Percentiles rank a stretch among this genome's conserved stretches.
Evolutionary conservation across 2,797 vertebrate species (phyloP).

Genomic region (Gymnocypris eckloni): DNA sequence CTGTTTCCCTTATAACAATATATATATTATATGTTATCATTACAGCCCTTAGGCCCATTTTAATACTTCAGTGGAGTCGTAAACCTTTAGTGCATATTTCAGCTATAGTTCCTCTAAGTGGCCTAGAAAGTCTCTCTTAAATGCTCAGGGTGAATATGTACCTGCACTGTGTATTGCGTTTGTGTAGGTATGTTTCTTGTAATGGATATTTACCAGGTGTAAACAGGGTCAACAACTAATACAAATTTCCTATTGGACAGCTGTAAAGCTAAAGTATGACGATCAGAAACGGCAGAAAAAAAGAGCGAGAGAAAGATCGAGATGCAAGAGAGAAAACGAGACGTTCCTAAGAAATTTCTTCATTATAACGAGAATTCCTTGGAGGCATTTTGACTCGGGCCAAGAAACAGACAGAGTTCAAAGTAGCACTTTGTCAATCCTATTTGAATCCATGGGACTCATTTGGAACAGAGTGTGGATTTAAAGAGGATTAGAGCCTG

Average conservation of each 20-base stretch:
- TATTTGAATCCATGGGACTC: conserved; percentile 52
- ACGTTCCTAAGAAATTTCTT: conserved; percentile 9
- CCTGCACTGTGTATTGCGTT: background rate
- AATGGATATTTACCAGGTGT: background rate
- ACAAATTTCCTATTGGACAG: background rate
- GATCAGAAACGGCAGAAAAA: background rate
- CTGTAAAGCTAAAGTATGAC: background rate
- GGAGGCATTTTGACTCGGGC: conserved; percentile 31
- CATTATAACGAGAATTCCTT: conserved; percentile 24
- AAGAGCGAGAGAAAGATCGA: background rate
- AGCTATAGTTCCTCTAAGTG: conserved; percentile 19
- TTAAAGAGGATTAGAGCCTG: conserved; percentile 56
- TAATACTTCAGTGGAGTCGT: background rate
- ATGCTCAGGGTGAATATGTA: conserved; percentile 1
- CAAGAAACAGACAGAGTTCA: conserved; percentile 42
- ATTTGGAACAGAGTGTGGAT: conserved; percentile 47
- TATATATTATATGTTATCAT: too few relatives aligned
- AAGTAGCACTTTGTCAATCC: conserved; percentile 52
- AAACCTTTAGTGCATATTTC: conserved; percentile 8
- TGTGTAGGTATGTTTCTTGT: background rate
- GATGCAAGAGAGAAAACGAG: background rate
- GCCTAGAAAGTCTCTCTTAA: conserved; percentile 13
- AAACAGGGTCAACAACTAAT: background rate
- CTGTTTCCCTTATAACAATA: too few relatives aligned
- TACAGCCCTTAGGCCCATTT: background rate